Evolutionary conservation across 1,140 invertebrate genomes (phyloP), one percentile per base, ranked within the genome.

Genomic region (Lordiphosa clarofinis): DNA sequence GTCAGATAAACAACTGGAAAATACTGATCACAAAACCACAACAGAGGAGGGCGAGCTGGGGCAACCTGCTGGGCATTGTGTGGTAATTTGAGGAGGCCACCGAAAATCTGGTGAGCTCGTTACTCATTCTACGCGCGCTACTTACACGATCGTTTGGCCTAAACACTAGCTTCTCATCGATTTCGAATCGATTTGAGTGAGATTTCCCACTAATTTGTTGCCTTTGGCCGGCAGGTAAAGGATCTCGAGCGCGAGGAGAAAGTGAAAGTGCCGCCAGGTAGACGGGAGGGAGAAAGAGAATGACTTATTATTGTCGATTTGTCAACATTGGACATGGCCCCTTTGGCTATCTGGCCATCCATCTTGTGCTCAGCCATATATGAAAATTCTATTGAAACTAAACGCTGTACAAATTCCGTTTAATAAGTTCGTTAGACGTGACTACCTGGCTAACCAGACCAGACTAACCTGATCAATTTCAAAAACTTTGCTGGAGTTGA

Each of bases 291-390:
- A 37, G 10, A 15, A 21, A 28, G n/a, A 40, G n/a, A 19, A 28
- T 72, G 73, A 84, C 73, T 84, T 84, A 84, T 84, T 84, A 53
- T 69, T 19, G 50, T 65, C 73, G 73, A 84, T 84, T 84, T 84
- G 78, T 84, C 78, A 70, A 64, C 69, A 84, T 84, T 68, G 78
- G 78, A 73, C 78, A 84, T 84, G 79, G 65, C 60, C 39, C 37
- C 44, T 31, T 31, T 13, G 43, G 43, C 71, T 75, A 74, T 81
- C 69, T 49, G n/a, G n/a, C 37, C 40, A 68, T 68, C 70, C 38
- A 68, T 68, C 58, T 70, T 58, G 46, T 31, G 6, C 6, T 31
- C 28, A 0, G 28, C 7, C 28, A 31, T 31, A 31, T 31, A 31
- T 31, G 28, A 31, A 31, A 31, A 31, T 31, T 31, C 28, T 31